Percentiles rank a stretch among this genome's conserved stretches.
Conservation (phyloP, 2,113 vertebrate species). For the Choloepus hoffmanni region DNA sequence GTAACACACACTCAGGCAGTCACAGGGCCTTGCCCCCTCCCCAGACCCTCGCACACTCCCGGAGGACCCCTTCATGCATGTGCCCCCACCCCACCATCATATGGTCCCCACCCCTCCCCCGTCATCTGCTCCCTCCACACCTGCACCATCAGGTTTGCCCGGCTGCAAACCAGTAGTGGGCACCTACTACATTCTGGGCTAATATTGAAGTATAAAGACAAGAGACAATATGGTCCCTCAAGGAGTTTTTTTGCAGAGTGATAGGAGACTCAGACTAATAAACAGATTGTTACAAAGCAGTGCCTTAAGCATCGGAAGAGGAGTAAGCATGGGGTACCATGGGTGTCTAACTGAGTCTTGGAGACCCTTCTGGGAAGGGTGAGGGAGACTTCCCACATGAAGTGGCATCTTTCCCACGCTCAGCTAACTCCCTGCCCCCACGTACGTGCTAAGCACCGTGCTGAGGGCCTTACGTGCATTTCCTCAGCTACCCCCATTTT, state of each 20-base stretch:
- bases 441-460: neutral
- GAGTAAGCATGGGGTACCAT: rapidly evolving
- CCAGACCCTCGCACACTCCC: neutral
- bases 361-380: neutral
- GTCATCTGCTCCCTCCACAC: neutral
- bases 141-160: rapidly evolving
- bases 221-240: neutral
- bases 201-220: neutral
- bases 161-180: too few species aligned
- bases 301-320: neutral
- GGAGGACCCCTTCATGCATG: neutral
- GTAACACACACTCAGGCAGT: neutral
- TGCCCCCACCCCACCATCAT: too few species aligned
- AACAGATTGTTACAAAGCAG: neutral
- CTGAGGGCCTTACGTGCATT: neutral
- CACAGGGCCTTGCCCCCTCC: neutral
- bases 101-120: too few species aligned
- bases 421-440: neutral
- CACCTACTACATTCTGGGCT: neutral
- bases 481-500: neutral
- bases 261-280: rapidly evolving
- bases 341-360: neutral
- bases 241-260: neutral
- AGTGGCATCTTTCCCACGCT: neutral
- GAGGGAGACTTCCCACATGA: neutral